Percentiles rank a stretch among this genome's conserved stretches.
Evolutionary conservation across 2,797 vertebrate genomes (phyloP).

Genomic region (Phoebastria nigripes): DNA sequence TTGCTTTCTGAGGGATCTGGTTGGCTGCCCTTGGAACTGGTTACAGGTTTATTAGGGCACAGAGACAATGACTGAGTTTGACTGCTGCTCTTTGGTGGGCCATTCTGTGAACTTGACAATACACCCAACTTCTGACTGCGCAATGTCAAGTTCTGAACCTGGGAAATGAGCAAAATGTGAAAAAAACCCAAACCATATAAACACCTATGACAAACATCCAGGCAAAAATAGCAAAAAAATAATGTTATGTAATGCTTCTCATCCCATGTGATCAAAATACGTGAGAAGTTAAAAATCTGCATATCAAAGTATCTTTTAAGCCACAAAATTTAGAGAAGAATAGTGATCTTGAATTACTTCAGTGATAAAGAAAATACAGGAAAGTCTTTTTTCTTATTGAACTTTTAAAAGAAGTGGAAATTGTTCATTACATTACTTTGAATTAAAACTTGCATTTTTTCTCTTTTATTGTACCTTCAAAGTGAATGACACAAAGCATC

Average conservation of each 20-base stretch:
- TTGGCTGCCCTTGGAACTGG: constrained; percentile 81
- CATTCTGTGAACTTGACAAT: constrained; percentile 82
- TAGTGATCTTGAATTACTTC: not conserved
- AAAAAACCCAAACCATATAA: not conserved
- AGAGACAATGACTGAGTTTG: constrained; percentile 80
- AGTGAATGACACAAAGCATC: not conserved
- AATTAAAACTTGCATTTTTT: not conserved
- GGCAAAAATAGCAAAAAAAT: not conserved
- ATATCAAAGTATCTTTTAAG: not conserved
- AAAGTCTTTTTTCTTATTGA: not conserved
- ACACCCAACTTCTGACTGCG: constrained; percentile 84
- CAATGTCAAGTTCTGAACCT: constrained; percentile 90
- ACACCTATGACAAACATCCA: not conserved
- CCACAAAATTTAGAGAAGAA: not conserved
- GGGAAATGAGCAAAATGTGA: not conserved
- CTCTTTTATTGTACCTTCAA: not conserved
- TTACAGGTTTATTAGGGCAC: constrained; percentile 82
- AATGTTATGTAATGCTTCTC: not conserved
- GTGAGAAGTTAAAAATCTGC: not conserved
- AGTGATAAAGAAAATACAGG: not conserved
- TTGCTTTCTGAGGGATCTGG: constrained; percentile 77
- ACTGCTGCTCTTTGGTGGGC: constrained; percentile 82
- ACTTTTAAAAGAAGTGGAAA: not conserved
- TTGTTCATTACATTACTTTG: not conserved
- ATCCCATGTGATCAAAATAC: not conserved